phyloP scores from a whole-genome alignment of 2,113 vertebrate species.

The Mohoua ochrocephala region DNA sequence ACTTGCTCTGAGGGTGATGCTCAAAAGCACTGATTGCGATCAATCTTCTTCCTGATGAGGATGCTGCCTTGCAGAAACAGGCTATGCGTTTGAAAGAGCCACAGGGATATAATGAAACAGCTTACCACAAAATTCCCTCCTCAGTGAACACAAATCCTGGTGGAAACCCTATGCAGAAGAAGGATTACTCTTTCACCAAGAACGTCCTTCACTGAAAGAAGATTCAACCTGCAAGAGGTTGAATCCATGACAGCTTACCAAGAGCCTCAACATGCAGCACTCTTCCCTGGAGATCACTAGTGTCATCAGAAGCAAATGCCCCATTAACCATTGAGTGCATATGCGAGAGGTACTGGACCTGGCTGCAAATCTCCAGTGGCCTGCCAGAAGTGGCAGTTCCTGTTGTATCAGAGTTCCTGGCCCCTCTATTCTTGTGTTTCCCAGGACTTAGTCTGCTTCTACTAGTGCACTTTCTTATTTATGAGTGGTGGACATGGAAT shows the following conservation, averaged over 20 bases:
- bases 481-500: neutral
- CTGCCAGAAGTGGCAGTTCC: neutral
- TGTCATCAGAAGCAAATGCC: neutral
- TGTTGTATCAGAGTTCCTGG: accelerated
- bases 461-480: neutral
- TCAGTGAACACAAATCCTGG: accelerated
- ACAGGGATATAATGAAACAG: neutral
- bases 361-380: neutral
- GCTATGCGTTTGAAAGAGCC: neutral
- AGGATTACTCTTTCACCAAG: neutral
- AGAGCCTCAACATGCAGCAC: neutral
- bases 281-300: neutral
- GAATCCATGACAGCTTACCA: neutral
- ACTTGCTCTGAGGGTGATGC: neutral
- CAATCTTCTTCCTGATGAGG: neutral
- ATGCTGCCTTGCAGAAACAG: neutral
- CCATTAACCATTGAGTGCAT: accelerated
- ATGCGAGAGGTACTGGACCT: neutral
- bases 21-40: neutral
- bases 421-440: neutral
- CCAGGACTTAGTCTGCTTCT: neutral
- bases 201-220: neutral
- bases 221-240: accelerated
- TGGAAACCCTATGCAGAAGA: neutral
- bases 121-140: neutral